These are phyloP conservation scores for Tanypteryx hageni DNA, from an alignment of 2,888 invertebrate species.

Conservation along the genomic window DNA sequence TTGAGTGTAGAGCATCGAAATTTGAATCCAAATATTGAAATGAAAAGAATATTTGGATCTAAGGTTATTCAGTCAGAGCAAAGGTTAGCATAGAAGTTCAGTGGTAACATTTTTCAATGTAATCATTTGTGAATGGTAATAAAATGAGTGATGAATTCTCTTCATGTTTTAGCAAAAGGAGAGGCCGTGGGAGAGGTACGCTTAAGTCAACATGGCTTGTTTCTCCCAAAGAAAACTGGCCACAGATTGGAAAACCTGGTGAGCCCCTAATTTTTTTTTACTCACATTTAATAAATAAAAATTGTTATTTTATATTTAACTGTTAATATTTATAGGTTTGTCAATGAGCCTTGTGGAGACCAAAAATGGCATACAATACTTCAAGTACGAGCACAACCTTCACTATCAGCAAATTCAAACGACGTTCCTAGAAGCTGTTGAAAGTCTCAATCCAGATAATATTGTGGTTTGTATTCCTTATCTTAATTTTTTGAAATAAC, in stretches of 20 bases:
- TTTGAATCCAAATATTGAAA: constrained; percentile 88
- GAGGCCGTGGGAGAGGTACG: constrained; percentile 75
- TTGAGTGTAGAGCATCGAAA: constrained; percentile 83
- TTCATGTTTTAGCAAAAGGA: constrained; percentile 74
- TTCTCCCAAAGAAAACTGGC: constrained; percentile 85
- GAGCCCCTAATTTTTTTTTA: constrained; percentile 39
- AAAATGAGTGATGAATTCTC: constrained; percentile 68
- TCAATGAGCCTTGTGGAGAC: constrained; percentile 82
- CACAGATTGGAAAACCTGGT: constrained; percentile 83
- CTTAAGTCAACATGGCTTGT: constrained; percentile 83
- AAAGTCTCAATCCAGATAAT: constrained; percentile 87
- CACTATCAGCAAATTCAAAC: constrained; percentile 86
- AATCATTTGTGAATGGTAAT: constrained; percentile 67
- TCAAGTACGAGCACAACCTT: constrained; percentile 85
- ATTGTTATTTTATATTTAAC: neutral
- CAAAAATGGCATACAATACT: constrained; percentile 79
- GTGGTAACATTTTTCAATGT: constrained; percentile 22
- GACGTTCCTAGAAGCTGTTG: constrained; percentile 86
- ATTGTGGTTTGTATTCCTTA: constrained; percentile 79
- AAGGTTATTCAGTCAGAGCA: constrained; percentile 85
- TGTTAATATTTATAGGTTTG: constrained; percentile 75
- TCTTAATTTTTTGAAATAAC: neutral
- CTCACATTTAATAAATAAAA: constrained; percentile 43
- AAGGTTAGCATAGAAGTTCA: constrained; percentile 71
- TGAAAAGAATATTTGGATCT: constrained; percentile 88